Base-by-base conservation (phyloP, 2,888 invertebrate genomes). In the Alviniconcha strummeri region DNA sequence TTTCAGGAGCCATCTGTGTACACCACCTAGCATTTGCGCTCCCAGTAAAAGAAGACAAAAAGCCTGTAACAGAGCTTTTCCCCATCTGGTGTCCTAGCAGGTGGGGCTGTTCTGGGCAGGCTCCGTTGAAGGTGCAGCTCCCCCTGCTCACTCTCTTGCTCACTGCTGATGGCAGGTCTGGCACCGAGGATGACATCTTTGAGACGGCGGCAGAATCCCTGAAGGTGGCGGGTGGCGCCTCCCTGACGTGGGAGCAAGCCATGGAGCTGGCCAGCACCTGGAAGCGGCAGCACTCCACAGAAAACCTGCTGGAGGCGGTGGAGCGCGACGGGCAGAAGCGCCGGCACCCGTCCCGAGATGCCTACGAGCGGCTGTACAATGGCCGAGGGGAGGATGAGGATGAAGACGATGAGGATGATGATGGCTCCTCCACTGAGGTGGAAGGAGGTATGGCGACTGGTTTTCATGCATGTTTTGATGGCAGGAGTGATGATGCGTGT, bases 141-240 rank as follows among this genome's bases (percentile, higher is more conserved):
- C 36, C 36, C 36, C 36, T 3, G 3, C 36, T 36, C 36, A 36
- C 36, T 3, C 36, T 36, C 36, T 36, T 36, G 36, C 36, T 36
- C 3, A 1, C 36, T 36, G 36, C 36, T 36, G 36, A 36, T 36
- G 81, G 7, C 81, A 88, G 88, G 88, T 88, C 88, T 11, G 85
- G 86, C 67, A 85, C 83, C 5, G 88, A 88, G 54, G 88, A 88
- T 81, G 88, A 88, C 72, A 84, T 87, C 60, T 85, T 84, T 81
- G 83, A 86, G 64, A 86, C 85, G 67, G 86, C 84, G 11, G 57
- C 80, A 8, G 88, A 88, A 15, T 83, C 84, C 36, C 77, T 85
- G 13, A 54, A 57, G 36, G 82, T 74, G 56, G 82, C 83, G 11
- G 76, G 74, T 36, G 81, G 75, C 15, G n/a, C 79, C 54, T 83